These are phyloP conservation scores for Timandra comae DNA, from an alignment of 2,888 invertebrate species.

Conservation along the genomic window DNA sequence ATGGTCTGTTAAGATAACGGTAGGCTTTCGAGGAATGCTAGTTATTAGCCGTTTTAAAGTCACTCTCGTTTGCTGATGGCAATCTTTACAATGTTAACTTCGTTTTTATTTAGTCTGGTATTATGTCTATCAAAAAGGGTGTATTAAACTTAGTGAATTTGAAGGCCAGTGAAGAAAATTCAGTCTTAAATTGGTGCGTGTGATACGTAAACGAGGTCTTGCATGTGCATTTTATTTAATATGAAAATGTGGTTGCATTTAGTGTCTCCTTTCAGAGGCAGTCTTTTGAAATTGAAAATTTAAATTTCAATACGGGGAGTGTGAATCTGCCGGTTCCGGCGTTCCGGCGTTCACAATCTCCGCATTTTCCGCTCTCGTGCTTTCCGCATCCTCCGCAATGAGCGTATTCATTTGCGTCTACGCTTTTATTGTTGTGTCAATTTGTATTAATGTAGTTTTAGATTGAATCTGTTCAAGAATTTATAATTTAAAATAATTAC, in stretches of 20 bases:
- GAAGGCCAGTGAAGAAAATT: too few species aligned
- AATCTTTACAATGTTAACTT: constrained; percentile 5
- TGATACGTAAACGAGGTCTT: too few species aligned
- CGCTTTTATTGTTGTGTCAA: constrained; percentile 10
- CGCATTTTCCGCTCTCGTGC: constrained; percentile 16
- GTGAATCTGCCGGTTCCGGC: constrained; percentile 6
- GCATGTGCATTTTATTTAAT: too few species aligned
- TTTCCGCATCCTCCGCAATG: constrained; percentile 10
- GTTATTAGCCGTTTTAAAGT: constrained; percentile 31
- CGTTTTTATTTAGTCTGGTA: too few species aligned
- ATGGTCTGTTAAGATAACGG: constrained; percentile 64
- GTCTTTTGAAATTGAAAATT: constrained; percentile 8
- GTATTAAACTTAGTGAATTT: too few species aligned
- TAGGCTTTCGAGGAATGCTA: constrained; percentile 33
- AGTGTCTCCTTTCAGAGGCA: constrained; percentile 6
- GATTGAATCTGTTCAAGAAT: too few species aligned
- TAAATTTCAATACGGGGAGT: constrained; percentile 7
- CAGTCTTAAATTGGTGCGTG: too few species aligned
- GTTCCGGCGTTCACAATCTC: constrained; percentile 13
- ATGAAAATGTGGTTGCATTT: too few species aligned
- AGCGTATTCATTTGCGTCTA: constrained; percentile 12
- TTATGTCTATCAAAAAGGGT: too few species aligned
- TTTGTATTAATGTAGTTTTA: too few species aligned
- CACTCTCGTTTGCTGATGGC: constrained; percentile 7
- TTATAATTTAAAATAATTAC: too few species aligned